Conservation (phyloP, 2,797 vertebrate genomes). For the Clarias platycephalus region DNA sequence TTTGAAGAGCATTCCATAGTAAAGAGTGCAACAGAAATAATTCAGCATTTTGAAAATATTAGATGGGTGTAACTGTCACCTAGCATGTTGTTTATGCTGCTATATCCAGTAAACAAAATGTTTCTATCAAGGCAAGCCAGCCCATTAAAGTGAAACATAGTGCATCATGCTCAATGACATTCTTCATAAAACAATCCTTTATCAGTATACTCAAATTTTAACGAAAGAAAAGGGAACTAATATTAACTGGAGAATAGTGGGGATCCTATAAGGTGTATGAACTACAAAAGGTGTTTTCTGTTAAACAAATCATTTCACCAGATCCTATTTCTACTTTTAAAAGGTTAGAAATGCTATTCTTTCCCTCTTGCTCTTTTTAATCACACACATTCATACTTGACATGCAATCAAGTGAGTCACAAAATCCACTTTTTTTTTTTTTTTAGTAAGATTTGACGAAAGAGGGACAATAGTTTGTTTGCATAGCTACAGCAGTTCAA, state of each 20-base stretch:
- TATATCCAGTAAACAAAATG: constrained; percentile 15
- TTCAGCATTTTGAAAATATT: not conserved
- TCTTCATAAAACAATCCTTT: not conserved
- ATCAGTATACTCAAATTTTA: not conserved
- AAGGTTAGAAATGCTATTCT: constrained; percentile 19
- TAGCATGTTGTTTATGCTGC: not conserved
- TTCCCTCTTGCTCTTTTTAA: constrained; percentile 24
- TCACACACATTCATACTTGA: constrained; percentile 12
- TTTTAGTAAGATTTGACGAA: constrained; percentile 33
- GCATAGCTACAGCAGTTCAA: constrained; percentile 50
- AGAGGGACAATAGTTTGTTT: constrained; percentile 41
- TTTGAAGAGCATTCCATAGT: not conserved
- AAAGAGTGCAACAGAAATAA: not conserved
- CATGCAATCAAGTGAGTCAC: constrained; percentile 33
- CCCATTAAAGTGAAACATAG: not conserved
- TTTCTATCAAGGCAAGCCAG: not conserved
- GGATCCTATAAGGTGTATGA: constrained; percentile 34
- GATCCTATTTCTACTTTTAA: constrained; percentile 16
- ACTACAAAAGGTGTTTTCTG: constrained; percentile 33
- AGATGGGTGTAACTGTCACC: not conserved
- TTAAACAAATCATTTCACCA: constrained; percentile 23
- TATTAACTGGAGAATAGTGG: constrained; percentile 20
- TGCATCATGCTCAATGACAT: constrained; percentile 18
- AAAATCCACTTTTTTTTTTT: constrained; percentile 48
- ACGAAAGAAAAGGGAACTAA: constrained; percentile 4